A percentile compares a stretch with the other conserved stretches of the same genome.
Evolutionary conservation across 2,888 invertebrate species (phyloP).

Genomic region (Conus canariensis): DNA sequence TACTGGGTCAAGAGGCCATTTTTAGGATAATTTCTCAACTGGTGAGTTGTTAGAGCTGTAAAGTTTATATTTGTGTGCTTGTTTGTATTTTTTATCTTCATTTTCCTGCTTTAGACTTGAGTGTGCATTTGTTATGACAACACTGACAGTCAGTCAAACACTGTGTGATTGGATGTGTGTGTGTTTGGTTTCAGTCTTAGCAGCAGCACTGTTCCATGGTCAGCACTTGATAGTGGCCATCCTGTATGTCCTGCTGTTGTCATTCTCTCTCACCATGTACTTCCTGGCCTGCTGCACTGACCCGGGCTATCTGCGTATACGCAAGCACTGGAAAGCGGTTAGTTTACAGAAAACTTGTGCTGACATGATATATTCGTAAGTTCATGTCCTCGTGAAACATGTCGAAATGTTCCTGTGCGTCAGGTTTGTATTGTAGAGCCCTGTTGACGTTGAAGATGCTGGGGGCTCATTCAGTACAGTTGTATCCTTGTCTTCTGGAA

Average conservation of each 20-base stretch:
- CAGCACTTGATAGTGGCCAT: conserved; percentile 65
- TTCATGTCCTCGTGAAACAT: too few species aligned
- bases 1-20: too few species aligned
- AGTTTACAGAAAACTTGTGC: too few species aligned
- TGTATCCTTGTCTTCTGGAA: too few species aligned
- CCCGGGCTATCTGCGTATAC: conserved; percentile 69
- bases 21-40: too few species aligned
- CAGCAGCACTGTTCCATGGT: conserved; percentile 57
- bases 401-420: too few species aligned
- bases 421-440: too few species aligned
- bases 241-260: conserved; percentile 61
- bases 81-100: neutral
- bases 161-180: conserved; percentile 12
- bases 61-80: neutral
- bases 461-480: too few species aligned
- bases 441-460: too few species aligned
- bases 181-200: conserved; percentile 58
- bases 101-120: too few species aligned
- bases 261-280: conserved; percentile 67
- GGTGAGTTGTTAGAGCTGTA: too few species aligned
- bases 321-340: conserved; percentile 30
- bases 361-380: too few species aligned
- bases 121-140: neutral
- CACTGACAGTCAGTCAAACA: neutral
- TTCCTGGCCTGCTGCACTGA: conserved; percentile 70